Conservation (phyloP, 2,797 vertebrate genomes). For the Tenualosa ilisha region DNA sequence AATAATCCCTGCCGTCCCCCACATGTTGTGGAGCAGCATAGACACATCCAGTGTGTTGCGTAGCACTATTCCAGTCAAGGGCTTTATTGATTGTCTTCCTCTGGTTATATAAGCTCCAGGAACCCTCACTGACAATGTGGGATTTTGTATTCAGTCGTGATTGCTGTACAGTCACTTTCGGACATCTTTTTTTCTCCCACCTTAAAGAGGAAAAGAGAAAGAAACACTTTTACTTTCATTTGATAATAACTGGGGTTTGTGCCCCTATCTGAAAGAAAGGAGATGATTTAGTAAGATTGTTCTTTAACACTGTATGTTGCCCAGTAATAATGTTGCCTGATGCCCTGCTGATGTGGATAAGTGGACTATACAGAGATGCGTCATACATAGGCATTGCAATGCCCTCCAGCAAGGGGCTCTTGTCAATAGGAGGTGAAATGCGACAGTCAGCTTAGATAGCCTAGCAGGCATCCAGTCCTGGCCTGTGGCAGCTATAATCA, state of each 20-base stretch:
- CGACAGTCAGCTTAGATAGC: background rate
- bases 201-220: background rate
- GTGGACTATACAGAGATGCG: background rate
- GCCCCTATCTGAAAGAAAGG: background rate
- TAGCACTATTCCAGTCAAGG: background rate
- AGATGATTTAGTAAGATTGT: background rate
- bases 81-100: constrained; percentile 6
- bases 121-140: background rate
- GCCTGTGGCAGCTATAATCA: background rate
- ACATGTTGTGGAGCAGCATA: background rate
- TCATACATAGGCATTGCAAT: background rate
- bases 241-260: background rate
- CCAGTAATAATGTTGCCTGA: background rate
- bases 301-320: background rate
- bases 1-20: background rate
- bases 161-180: background rate
- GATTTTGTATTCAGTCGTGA: background rate
- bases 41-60: background rate
- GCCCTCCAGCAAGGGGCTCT: background rate
- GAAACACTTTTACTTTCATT: background rate
- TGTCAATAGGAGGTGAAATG: background rate
- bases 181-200: background rate
- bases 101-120: background rate
- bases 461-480: background rate
- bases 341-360: background rate